A percentile compares a stretch with the other conserved stretches of the same genome.
phyloP scores from a whole-genome alignment of 2,113 vertebrate species.

The Catharus fuscescens region DNA sequence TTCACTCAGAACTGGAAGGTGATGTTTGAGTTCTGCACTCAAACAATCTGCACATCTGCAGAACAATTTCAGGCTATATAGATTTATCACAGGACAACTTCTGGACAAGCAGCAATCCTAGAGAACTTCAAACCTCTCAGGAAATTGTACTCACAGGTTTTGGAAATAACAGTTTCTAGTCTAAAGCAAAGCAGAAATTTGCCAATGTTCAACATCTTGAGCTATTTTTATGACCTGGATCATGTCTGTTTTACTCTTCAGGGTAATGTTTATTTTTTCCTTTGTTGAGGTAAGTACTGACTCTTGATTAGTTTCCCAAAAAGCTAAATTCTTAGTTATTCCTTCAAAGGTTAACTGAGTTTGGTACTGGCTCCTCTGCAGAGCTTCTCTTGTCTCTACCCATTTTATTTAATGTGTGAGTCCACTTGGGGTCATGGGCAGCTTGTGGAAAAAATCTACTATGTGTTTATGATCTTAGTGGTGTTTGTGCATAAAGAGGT shows the following conservation, averaged over 20 bases:
- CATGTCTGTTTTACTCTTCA: not conserved
- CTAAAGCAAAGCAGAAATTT: not conserved
- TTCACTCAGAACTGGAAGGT: accelerated
- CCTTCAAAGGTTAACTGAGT: not conserved
- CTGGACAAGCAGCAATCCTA: not conserved
- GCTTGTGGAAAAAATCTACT: not conserved
- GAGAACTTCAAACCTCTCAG: not conserved
- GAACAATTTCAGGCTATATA: accelerated
- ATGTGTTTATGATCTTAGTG: not conserved
- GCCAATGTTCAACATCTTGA: not conserved
- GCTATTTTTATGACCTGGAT: not conserved
- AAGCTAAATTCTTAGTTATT: not conserved
- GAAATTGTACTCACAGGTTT: not conserved
- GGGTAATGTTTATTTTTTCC: not conserved
- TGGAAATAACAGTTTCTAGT: not conserved
- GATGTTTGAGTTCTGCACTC: not conserved
- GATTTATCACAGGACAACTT: not conserved
- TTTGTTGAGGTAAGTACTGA: not conserved
- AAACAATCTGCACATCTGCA: not conserved
- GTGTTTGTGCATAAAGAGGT: not conserved
- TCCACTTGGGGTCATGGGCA: not conserved
- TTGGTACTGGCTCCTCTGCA: not conserved
- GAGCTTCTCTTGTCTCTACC: not conserved
- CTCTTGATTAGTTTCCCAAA: not conserved
- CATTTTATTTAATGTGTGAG: not conserved